Percentiles rank a stretch among this genome's conserved stretches.
Conservation (phyloP, 2,797 vertebrate genomes). For the Acanthiza pusilla region DNA sequence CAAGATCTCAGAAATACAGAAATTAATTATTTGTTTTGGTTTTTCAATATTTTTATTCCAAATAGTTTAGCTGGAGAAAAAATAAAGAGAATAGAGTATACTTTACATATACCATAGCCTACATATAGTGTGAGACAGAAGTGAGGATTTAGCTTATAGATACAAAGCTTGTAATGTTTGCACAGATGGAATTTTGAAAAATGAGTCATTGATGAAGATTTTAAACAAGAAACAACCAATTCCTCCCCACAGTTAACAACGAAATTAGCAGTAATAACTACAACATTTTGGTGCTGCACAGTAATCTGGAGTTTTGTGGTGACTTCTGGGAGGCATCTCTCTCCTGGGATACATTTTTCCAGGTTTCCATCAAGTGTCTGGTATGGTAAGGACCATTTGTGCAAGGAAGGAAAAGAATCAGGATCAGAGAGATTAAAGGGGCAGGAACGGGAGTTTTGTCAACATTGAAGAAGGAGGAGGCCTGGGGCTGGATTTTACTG, state of each 20-base stretch:
- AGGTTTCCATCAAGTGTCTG: not conserved
- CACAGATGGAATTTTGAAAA: not conserved
- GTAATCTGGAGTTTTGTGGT: not conserved
- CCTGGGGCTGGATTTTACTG: not conserved
- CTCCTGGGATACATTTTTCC: not conserved
- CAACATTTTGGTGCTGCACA: not conserved
- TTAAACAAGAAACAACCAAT: not conserved
- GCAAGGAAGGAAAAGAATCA: not conserved
- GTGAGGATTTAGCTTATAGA: not conserved
- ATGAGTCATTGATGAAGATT: not conserved
- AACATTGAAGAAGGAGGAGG: accelerated
- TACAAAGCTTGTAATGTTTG: not conserved
- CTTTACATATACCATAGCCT: not conserved
- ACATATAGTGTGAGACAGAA: not conserved
- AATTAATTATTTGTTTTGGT: not conserved
- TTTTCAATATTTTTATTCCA: not conserved
- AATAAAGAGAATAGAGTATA: not conserved
- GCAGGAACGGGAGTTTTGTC: not conserved
- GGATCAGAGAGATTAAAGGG: not conserved
- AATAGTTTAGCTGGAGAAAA: not conserved
- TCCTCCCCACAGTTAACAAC: not conserved
- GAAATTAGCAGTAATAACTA: not conserved
- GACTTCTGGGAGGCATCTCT: not conserved
- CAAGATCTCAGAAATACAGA: not conserved
- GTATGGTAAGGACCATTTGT: not conserved